phyloP scores from a whole-genome alignment of 2,888 invertebrate species.

The Tipula lateralis region DNA sequence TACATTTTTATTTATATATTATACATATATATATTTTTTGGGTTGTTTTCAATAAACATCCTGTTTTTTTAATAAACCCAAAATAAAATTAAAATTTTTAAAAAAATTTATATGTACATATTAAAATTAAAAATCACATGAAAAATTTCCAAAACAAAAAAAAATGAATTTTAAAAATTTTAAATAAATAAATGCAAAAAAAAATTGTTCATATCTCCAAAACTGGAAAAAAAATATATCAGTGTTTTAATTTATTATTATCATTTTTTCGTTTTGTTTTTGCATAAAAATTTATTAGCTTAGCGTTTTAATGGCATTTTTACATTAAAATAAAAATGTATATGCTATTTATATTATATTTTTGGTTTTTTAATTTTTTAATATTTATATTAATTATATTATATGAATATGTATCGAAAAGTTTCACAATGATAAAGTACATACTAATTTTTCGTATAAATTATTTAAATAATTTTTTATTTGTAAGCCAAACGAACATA shows the following conservation, averaged over 20 bases:
- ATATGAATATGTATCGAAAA: background rate
- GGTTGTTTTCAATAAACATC: background rate
- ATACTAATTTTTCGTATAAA: background rate
- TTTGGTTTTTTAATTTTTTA: background rate
- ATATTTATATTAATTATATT: background rate
- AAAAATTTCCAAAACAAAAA: background rate
- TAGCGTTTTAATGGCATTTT: slow-evolving; percentile 7
- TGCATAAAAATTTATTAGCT: slow-evolving; percentile 12
- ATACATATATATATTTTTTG: background rate
- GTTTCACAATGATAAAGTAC: background rate
- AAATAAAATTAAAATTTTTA: background rate
- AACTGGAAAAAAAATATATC: background rate
- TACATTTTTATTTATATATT: background rate
- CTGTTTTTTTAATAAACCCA: background rate
- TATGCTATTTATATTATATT: background rate
- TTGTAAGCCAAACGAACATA: background rate
- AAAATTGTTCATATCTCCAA: background rate
- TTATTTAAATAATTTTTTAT: background rate
- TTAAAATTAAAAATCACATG: background rate
- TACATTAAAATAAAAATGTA: slow-evolving; percentile 6
- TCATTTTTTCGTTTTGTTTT: background rate
- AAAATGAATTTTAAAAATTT: background rate
- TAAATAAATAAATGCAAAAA: background rate
- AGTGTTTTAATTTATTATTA: background rate
- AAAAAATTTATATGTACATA: background rate